phyloP scores from a whole-genome alignment of 2,888 invertebrate genomes.

The Diaperis boleti region DNA sequence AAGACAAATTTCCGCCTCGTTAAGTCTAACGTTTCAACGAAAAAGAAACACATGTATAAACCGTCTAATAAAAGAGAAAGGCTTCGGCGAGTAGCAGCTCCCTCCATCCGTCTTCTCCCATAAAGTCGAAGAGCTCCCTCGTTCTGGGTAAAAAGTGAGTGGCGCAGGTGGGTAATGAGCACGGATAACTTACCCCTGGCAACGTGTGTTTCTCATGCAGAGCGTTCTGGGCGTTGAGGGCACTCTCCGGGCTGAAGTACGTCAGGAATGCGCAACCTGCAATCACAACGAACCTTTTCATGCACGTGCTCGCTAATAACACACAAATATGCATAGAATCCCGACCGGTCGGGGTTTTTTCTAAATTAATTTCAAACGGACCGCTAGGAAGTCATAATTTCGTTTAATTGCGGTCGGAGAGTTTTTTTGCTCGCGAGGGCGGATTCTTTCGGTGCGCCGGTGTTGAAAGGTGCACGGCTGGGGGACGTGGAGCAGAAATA shows the following conservation, averaged over 20 bases:
- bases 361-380: conserved; percentile 27
- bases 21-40: conserved; percentile 28
- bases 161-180: conserved; percentile 46
- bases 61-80: conserved; percentile 34
- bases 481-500: conserved; percentile 13
- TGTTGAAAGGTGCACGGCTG: conserved; percentile 10
- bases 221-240: conserved; percentile 90
- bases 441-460: conserved; percentile 12
- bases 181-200: conserved; percentile 89
- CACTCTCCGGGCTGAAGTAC: conserved; percentile 96
- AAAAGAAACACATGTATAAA: conserved; percentile 38
- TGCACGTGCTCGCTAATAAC: conserved; percentile 45
- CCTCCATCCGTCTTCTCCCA: conserved; percentile 29
- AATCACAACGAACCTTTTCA: conserved; percentile 63
- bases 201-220: conserved; percentile 98
- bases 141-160: conserved; percentile 28
- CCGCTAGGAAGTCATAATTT: conserved; percentile 10
- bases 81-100: conserved; percentile 25
- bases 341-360: conserved; percentile 23
- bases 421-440: conserved; percentile 9
- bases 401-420: conserved; percentile 21
- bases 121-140: conserved; percentile 24
- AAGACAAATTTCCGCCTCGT: conserved; percentile 35
- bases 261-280: conserved; percentile 98
- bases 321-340: conserved; percentile 39